phyloP scores from a whole-genome alignment of 2,888 invertebrate species.

The Axea sp. region DNA sequence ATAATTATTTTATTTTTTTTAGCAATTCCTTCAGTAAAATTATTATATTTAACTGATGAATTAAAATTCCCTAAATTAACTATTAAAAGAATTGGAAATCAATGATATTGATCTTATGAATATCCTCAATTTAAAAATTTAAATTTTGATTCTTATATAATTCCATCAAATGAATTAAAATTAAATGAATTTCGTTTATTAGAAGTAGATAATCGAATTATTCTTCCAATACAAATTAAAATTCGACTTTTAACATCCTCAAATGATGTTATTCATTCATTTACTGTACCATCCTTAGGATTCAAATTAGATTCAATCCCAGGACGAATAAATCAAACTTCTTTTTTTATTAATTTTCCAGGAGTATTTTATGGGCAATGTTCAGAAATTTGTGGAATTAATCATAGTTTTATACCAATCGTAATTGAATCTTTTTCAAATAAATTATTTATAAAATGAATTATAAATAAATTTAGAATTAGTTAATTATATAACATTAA shows the following conservation, averaged over 20 bases:
- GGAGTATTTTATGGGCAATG: constrained; percentile 88
- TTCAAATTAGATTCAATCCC: constrained; percentile 85
- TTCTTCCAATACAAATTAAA: constrained; percentile 83
- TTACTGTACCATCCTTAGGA: constrained; percentile 83
- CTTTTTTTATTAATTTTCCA: constrained; percentile 68
- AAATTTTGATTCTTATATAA: constrained; percentile 84
- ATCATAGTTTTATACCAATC: constrained; percentile 91
- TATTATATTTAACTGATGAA: constrained; percentile 84
- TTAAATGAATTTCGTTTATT: constrained; percentile 81
- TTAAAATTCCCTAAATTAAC: constrained; percentile 82
- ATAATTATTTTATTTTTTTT: constrained; percentile 83
- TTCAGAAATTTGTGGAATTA: constrained; percentile 90
- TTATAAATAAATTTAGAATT: constrained; percentile 78
- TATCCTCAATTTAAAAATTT: constrained; percentile 82
- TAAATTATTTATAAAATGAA: constrained; percentile 66
- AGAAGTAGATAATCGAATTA: constrained; percentile 84
- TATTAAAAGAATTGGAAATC: constrained; percentile 84
- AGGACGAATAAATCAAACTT: constrained; percentile 84
- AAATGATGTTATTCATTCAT: constrained; percentile 85
- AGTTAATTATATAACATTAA: constrained; percentile 64
- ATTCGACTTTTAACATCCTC: constrained; percentile 84
- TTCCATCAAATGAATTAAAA: constrained; percentile 71
- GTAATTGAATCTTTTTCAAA: constrained; percentile 82
- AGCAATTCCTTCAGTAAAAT: constrained; percentile 82
- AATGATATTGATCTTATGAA: constrained; percentile 86